These are phyloP conservation scores for Hypolimnas misippus DNA, from an alignment of 2,888 invertebrate species.

Conservation along the genomic window DNA sequence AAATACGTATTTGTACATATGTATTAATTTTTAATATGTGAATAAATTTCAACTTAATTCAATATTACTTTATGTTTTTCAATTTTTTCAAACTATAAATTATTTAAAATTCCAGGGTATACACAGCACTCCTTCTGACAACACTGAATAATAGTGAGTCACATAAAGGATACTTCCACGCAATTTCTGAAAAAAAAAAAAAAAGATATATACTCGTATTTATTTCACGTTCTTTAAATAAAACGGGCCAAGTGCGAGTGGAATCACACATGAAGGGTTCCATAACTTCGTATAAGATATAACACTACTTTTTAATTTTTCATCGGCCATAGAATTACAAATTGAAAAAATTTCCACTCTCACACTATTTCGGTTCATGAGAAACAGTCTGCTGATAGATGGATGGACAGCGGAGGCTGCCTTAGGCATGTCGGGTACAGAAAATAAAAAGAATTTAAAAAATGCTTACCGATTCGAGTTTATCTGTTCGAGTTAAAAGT, in stretches of 20 bases:
- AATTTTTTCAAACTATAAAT: too few relatives aligned
- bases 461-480: conserved; percentile 60
- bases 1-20: too few relatives aligned
- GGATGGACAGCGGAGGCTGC: too few relatives aligned
- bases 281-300: too few relatives aligned
- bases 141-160: conserved; percentile 95
- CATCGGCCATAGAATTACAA: too few relatives aligned
- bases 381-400: too few relatives aligned
- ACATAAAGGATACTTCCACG: conserved; percentile 89
- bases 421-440: too few relatives aligned
- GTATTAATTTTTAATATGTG: conserved; percentile 27
- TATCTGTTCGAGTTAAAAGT: conserved; percentile 82
- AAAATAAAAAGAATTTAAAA: not conserved
- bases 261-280: too few relatives aligned
- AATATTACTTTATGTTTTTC: conserved; percentile 19
- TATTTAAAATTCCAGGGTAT: conserved; percentile 96
- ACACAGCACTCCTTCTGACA: conserved; percentile 95
- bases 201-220: not conserved
- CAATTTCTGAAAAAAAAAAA: conserved; percentile 76
- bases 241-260: too few relatives aligned
- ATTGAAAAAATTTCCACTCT: too few relatives aligned
- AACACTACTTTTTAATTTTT: too few relatives aligned
- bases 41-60: conserved; percentile 29
- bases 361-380: too few relatives aligned
- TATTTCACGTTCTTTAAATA: not conserved